Percentiles rank a stretch among this genome's conserved stretches.
Conservation (phyloP, 2,888 invertebrate species). For the Morpho helenor region DNA sequence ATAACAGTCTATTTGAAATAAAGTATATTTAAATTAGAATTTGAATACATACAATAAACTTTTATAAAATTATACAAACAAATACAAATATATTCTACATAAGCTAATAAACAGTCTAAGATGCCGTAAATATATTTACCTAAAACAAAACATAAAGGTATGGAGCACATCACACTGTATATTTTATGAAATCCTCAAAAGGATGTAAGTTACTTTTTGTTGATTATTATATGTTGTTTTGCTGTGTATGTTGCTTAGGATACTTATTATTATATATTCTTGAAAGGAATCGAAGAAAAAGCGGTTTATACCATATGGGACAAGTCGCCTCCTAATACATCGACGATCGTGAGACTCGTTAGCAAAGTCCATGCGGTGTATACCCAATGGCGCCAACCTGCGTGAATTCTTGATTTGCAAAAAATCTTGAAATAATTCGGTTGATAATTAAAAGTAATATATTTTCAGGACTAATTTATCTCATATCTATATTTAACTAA, state of each 20-base stretch:
- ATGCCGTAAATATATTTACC: slow-evolving; percentile 10
- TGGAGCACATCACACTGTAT: slow-evolving; percentile 15
- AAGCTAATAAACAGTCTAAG: slow-evolving; percentile 17
- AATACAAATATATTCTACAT: too few relatives aligned
- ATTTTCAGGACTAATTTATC: too few relatives aligned
- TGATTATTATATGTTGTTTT: slow-evolving; percentile 28
- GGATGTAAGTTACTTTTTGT: slow-evolving; percentile 29
- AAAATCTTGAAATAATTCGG: too few relatives aligned
- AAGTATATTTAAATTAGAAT: too few relatives aligned
- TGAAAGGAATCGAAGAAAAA: slow-evolving; percentile 33
- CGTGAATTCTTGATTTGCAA: neutral
- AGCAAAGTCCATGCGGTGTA: slow-evolving; percentile 17
- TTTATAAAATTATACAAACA: too few relatives aligned
- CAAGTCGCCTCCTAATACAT: slow-evolving; percentile 31
- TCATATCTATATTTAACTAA: too few relatives aligned
- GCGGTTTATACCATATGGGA: slow-evolving; percentile 31
- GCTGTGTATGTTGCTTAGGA: slow-evolving; percentile 28
- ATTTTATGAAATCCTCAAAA: slow-evolving; percentile 23
- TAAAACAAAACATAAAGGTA: slow-evolving; percentile 21
- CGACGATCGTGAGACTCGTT: slow-evolving; percentile 27
- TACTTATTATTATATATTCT: slow-evolving; percentile 22
- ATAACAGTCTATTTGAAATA: too few relatives aligned
- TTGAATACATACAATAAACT: too few relatives aligned
- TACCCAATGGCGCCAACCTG: slow-evolving; percentile 24
- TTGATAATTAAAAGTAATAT: too few relatives aligned